These are phyloP conservation scores for Papilio machaon DNA, from an alignment of 1,140 invertebrate species.

Conservation along the genomic window DNA sequence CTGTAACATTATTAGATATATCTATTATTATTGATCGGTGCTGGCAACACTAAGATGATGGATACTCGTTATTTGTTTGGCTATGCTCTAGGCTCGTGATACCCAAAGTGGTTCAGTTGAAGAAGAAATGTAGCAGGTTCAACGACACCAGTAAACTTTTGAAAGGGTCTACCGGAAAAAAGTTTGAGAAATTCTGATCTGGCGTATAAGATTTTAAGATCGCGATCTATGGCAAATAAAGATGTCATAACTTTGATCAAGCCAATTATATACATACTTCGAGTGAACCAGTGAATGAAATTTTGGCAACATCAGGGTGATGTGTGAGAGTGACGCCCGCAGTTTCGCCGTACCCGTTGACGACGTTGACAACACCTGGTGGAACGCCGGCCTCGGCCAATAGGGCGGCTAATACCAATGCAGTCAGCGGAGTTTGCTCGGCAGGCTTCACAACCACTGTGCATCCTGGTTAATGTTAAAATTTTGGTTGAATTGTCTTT, in stretches of 20 bases:
- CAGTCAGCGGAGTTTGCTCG: not conserved
- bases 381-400: not conserved
- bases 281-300: not conserved
- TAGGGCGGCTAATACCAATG: not conserved
- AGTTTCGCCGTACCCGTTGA: not conserved
- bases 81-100: too few relatives aligned
- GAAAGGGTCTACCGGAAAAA: too few relatives aligned
- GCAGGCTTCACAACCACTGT: not conserved
- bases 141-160: too few relatives aligned
- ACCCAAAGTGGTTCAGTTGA: too few relatives aligned
- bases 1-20: too few relatives aligned
- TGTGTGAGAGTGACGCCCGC: not conserved
- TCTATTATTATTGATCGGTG: too few relatives aligned
- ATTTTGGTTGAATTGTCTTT: too few relatives aligned
- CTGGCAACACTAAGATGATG: too few relatives aligned
- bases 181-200: constrained; percentile 69
- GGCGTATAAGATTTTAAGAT: constrained; percentile 62
- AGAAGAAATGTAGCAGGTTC: too few relatives aligned
- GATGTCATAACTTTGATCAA: constrained; percentile 62
- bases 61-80: too few relatives aligned
- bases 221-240: too few relatives aligned
- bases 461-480: not conserved
- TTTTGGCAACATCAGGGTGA: not conserved
- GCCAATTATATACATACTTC: not conserved
- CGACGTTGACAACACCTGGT: not conserved